A percentile compares a stretch with the other conserved stretches of the same genome.
Evolutionary conservation across 2,113 vertebrate species (phyloP).

Genomic region (Plecturocebus donacophilus): DNA sequence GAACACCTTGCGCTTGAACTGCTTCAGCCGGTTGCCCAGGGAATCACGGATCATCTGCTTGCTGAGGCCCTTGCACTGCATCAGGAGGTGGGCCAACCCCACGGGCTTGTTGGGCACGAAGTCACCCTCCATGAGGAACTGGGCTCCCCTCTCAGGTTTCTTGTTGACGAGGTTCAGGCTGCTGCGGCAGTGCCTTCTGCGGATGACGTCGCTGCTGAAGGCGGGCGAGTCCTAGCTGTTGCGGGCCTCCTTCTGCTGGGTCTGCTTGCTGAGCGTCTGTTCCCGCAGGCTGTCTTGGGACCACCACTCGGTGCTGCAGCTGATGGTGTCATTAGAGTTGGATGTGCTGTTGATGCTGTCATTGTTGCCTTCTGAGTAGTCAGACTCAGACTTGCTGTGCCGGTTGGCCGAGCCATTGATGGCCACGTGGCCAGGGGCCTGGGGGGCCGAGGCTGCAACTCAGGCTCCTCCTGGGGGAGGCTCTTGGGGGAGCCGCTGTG

Average conservation of each 20-base stretch:
- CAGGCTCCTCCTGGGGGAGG: slow-evolving; percentile 90
- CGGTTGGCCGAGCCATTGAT: slow-evolving; percentile 94
- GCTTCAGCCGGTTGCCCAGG: slow-evolving; percentile 98
- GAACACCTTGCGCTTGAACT: slow-evolving; percentile 97
- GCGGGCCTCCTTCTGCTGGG: slow-evolving; percentile 97
- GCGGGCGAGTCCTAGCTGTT: slow-evolving; percentile 99
- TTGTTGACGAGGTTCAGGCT: slow-evolving; percentile 99
- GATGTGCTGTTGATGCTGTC: slow-evolving; percentile 99
- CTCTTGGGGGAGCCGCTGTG: slow-evolving; percentile 89
- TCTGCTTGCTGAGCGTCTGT: slow-evolving; percentile 97
- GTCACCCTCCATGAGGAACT: slow-evolving; percentile 95
- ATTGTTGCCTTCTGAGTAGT: slow-evolving; percentile 97
- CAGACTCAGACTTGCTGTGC: slow-evolving; percentile 97
- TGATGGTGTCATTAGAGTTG: slow-evolving; percentile 98
- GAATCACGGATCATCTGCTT: slow-evolving; percentile 99
- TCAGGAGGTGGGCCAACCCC: slow-evolving; percentile 96
- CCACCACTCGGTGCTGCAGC: slow-evolving; percentile 97
- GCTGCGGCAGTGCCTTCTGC: slow-evolving; percentile 96
- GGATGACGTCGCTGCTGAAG: slow-evolving; percentile 97
- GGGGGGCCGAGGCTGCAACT: slow-evolving; percentile 86
- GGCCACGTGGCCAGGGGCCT: slow-evolving; percentile 92
- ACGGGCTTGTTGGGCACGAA: slow-evolving; percentile 97
- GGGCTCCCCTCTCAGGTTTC: slow-evolving; percentile 98
- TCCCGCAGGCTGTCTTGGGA: slow-evolving; percentile 97
- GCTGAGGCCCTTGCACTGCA: slow-evolving; percentile 98